Percentiles rank a stretch among this genome's conserved stretches.
These are phyloP conservation scores for Anser cygnoides DNA, from an alignment of 2,113 vertebrate species.

Conservation along the genomic window DNA sequence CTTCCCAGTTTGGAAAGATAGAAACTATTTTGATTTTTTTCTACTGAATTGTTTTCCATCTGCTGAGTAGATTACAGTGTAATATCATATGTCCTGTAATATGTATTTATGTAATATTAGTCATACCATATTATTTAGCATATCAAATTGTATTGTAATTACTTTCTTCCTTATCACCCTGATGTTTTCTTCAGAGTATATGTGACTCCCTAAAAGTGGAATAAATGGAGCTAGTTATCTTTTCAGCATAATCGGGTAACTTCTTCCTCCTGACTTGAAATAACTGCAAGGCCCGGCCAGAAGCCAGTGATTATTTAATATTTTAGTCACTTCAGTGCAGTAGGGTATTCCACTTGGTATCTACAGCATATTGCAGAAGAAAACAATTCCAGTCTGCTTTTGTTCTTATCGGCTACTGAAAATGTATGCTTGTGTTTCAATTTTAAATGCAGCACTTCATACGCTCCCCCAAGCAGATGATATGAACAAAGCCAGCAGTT, in stretches of 20 bases:
- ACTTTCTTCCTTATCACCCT: not conserved
- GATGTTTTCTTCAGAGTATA: not conserved
- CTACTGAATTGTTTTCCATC: not conserved
- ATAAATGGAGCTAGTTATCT: not conserved
- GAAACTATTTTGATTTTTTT: not conserved
- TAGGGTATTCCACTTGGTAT: not conserved
- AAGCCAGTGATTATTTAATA: not conserved
- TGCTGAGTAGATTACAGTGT: not conserved
- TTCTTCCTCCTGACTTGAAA: not conserved
- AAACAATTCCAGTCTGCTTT: not conserved
- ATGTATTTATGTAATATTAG: not conserved
- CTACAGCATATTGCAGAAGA: not conserved
- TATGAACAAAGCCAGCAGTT: constrained; percentile 34
- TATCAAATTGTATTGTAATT: not conserved
- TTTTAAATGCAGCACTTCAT: constrained; percentile 23
- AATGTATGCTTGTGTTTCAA: not conserved
- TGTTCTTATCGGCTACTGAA: not conserved
- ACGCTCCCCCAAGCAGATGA: constrained; percentile 20
- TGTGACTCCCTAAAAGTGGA: not conserved
- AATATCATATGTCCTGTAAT: not conserved
- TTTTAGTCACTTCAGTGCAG: not conserved
- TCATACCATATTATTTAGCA: fast-evolving
- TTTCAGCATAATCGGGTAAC: not conserved
- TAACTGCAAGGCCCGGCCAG: not conserved
- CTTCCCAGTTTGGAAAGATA: not conserved